phyloP scores from a whole-genome alignment of 2,113 vertebrate species.

The Pterocles burchelli region DNA sequence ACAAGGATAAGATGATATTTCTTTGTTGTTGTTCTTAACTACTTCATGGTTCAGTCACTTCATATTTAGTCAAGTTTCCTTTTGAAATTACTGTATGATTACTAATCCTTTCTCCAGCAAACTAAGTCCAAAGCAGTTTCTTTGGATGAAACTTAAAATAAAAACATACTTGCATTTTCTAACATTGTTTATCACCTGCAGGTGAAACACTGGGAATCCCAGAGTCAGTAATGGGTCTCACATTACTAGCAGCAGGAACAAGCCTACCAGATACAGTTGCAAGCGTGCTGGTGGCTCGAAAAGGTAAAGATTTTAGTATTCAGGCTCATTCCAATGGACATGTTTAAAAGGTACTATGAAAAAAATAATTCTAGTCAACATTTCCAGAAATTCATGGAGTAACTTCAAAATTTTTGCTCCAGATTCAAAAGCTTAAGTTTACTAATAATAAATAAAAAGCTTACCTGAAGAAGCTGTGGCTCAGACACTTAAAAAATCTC shows the following conservation, averaged over 20 bases:
- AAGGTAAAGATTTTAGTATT: conserved; percentile 81
- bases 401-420: neutral
- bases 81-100: conserved; percentile 12
- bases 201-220: conserved; percentile 92
- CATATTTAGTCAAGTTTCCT: conserved; percentile 34
- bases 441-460: conserved; percentile 29
- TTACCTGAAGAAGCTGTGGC: conserved; percentile 43
- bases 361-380: neutral
- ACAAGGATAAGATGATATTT: neutral
- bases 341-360: neutral
- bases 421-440: neutral
- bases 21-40: neutral
- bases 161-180: neutral
- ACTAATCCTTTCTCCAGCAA: neutral
- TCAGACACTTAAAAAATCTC: conserved; percentile 28
- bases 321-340: neutral
- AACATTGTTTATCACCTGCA: conserved; percentile 51
- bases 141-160: neutral
- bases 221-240: conserved; percentile 97
- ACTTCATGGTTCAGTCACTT: neutral
- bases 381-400: conserved; percentile 1
- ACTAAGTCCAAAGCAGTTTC: neutral
- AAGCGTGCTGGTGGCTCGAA: conserved; percentile 93
- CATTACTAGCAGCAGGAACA: conserved; percentile 93
- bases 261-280: conserved; percentile 95